These are phyloP conservation scores for Erynnis tages DNA, from an alignment of 2,888 invertebrate species.

Conservation along the genomic window DNA sequence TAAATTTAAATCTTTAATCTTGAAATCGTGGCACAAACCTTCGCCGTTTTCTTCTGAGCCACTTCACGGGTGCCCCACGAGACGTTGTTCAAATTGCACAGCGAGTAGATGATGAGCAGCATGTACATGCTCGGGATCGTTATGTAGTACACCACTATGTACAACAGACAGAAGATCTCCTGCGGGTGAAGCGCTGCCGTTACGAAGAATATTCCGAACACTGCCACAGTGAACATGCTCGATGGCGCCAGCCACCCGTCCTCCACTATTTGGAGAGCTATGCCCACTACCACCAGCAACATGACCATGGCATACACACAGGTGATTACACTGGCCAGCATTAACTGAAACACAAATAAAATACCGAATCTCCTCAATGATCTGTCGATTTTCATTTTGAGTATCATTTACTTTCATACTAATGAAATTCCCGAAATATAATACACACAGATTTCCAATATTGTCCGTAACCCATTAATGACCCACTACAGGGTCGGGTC, in stretches of 20 bases:
- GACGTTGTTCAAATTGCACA: constrained; percentile 96
- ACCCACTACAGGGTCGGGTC: no score
- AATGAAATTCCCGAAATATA: neutral
- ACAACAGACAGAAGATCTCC: constrained; percentile 88
- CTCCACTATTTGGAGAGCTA: constrained; percentile 88
- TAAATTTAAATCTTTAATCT: no score
- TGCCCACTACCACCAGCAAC: constrained; percentile 92
- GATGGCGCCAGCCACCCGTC: constrained; percentile 92
- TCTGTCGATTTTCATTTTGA: neutral
- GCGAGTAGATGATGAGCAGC: constrained; percentile 93
- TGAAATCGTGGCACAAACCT: constrained; percentile 45
- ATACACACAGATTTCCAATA: no score
- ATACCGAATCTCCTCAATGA: no score
- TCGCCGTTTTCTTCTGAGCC: constrained; percentile 67
- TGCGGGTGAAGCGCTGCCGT: constrained; percentile 88
- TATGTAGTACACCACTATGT: constrained; percentile 89
- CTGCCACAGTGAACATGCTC: constrained; percentile 90
- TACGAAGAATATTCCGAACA: constrained; percentile 85
- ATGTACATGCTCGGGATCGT: constrained; percentile 98
- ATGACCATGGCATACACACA: constrained; percentile 91
- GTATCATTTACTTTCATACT: neutral
- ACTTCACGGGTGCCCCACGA: constrained; percentile 97
- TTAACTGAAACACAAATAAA: constrained; percentile 72
- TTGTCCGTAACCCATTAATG: no score
- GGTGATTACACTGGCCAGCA: constrained; percentile 88